These are phyloP conservation scores for Eudyptes chrysolophus DNA, from an alignment of 2,113 vertebrate species.

Conservation along the genomic window DNA sequence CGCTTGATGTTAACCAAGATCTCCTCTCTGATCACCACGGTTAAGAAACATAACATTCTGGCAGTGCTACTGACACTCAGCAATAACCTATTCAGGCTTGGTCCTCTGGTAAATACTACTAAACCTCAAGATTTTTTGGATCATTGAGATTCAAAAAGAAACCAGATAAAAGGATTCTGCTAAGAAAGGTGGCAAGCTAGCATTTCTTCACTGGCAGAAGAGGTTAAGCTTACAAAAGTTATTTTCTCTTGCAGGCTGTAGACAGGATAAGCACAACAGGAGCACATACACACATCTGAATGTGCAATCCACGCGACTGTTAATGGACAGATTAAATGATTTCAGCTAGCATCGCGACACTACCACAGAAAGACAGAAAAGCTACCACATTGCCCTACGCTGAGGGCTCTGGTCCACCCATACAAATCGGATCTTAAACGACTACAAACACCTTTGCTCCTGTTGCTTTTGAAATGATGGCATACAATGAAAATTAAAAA, in stretches of 20 bases:
- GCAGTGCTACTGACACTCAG: not conserved
- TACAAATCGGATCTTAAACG: not conserved
- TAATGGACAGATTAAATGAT: not conserved
- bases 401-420: not conserved
- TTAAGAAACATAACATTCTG: slow-evolving; percentile 68
- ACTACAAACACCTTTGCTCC: not conserved
- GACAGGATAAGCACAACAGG: not conserved
- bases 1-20: slow-evolving; percentile 88
- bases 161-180: not conserved
- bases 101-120: not conserved
- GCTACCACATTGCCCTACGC: not conserved
- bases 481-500: not conserved
- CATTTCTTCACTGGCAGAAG: not conserved
- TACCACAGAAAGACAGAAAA: not conserved
- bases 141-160: not conserved
- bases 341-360: not conserved
- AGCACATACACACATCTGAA: not conserved
- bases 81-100: not conserved
- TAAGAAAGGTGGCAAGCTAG: not conserved
- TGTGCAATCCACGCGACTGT: not conserved
- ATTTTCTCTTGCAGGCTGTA: not conserved
- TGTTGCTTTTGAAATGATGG: not conserved
- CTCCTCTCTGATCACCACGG: slow-evolving; percentile 82
- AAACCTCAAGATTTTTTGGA: not conserved
- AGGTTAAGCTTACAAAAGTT: not conserved